Conservation (phyloP, 2,888 invertebrate genomes). For the Caenorhabditis becei region DNA sequence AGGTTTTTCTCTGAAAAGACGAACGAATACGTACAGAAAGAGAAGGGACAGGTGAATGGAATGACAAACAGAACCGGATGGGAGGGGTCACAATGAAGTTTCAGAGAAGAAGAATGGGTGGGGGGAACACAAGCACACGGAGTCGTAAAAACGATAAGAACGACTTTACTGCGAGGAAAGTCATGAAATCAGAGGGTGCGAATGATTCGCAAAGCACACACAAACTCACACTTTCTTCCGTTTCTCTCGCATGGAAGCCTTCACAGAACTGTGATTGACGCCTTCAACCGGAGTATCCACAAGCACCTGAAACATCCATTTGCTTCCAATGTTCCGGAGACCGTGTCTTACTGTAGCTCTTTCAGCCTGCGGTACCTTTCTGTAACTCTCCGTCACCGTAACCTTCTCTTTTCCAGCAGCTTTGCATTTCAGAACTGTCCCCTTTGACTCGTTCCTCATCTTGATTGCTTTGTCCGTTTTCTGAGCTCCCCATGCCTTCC, state of each 20-base stretch:
- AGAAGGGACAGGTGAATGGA: not conserved
- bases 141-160: constrained; percentile 44
- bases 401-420: constrained; percentile 19
- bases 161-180: constrained; percentile 38
- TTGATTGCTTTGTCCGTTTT: constrained; percentile 35
- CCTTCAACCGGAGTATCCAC: constrained; percentile 53
- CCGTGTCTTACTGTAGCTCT: constrained; percentile 47
- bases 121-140: constrained; percentile 22
- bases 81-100: constrained; percentile 41
- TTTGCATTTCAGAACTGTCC: constrained; percentile 20
- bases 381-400: constrained; percentile 19
- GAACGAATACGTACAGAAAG: constrained; percentile 8
- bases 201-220: too few species aligned
- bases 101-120: constrained; percentile 19
- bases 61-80: constrained; percentile 12
- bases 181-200: constrained; percentile 33
- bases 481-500: constrained; percentile 37
- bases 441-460: constrained; percentile 28
- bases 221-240: constrained; percentile 34
- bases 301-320: constrained; percentile 34
- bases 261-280: constrained; percentile 37
- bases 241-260: constrained; percentile 27
- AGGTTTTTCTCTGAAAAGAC: constrained; percentile 46
- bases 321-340: too few species aligned
- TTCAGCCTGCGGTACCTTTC: constrained; percentile 30